Conservation (phyloP, 2,797 vertebrate genomes). For the Tragopan temminckii region DNA sequence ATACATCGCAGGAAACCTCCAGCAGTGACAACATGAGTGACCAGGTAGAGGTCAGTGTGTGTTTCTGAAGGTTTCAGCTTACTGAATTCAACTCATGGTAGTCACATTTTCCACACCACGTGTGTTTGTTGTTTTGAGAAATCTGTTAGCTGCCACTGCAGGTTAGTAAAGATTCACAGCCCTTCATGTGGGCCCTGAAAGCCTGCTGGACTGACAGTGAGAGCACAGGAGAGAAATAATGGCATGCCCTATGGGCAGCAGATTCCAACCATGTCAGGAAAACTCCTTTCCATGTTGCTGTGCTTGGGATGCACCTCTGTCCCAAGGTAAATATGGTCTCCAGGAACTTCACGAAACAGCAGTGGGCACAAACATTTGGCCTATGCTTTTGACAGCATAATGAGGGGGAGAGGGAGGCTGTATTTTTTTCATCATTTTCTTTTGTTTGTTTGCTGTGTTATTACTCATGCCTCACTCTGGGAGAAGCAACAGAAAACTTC, state of each 20-base stretch:
- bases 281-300: neutral
- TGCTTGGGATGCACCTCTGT: accelerated
- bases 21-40: neutral
- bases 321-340: accelerated
- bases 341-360: neutral
- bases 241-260: accelerated
- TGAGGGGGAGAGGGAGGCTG: neutral
- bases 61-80: accelerated
- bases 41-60: neutral
- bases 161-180: neutral
- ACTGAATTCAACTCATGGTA: neutral
- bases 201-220: neutral
- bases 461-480: neutral
- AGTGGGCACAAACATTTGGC: neutral
- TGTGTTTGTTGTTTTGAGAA: neutral
- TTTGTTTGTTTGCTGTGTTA: neutral
- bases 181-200: neutral
- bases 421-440: neutral
- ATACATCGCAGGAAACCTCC: neutral
- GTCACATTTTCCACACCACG: accelerated
- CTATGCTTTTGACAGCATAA: accelerated
- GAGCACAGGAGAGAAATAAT: neutral
- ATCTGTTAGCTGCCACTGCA: neutral
- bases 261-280: neutral
- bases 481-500: neutral